A percentile compares a stretch with the other conserved stretches of the same genome.
These are phyloP conservation scores for Pseudachorutes palmiensis DNA, from an alignment of 1,140 invertebrate genomes.

Conservation along the genomic window DNA sequence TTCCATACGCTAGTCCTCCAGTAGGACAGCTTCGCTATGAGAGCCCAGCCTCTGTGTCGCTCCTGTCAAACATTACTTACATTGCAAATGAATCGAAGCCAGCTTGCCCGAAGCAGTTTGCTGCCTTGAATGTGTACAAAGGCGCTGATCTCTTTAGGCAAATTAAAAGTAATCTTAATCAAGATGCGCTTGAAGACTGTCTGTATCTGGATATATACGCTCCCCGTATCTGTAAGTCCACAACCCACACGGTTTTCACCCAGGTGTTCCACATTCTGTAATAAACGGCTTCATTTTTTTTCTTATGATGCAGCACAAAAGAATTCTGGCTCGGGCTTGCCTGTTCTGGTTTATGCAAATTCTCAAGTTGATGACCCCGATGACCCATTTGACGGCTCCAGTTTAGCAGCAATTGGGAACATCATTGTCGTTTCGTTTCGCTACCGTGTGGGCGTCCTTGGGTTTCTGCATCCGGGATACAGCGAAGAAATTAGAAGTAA, in stretches of 20 bases:
- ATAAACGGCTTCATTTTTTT: too few relatives aligned
- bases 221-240: constrained; percentile 27
- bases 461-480: constrained; percentile 31
- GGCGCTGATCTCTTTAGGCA: neutral
- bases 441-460: constrained; percentile 33
- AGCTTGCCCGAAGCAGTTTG: constrained; percentile 26
- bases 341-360: constrained; percentile 34
- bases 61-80: constrained; percentile 25
- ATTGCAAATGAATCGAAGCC: constrained; percentile 31
- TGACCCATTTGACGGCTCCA: constrained; percentile 33
- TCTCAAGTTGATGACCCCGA: constrained; percentile 30
- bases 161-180: neutral
- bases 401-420: constrained; percentile 35
- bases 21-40: constrained; percentile 27
- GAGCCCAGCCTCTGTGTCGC: constrained; percentile 25
- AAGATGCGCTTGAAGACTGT: constrained; percentile 27
- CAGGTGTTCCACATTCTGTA: neutral
- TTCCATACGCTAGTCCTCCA: constrained; percentile 34
- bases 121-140: neutral
- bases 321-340: constrained; percentile 21
- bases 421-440: constrained; percentile 33
- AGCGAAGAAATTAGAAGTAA: constrained; percentile 30
- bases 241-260: neutral
- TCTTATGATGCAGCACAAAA: constrained; percentile 24
- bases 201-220: constrained; percentile 32